Evolutionary conservation across 2,797 vertebrate genomes (phyloP).

Genomic region (Gallinago nigripennis): DNA sequence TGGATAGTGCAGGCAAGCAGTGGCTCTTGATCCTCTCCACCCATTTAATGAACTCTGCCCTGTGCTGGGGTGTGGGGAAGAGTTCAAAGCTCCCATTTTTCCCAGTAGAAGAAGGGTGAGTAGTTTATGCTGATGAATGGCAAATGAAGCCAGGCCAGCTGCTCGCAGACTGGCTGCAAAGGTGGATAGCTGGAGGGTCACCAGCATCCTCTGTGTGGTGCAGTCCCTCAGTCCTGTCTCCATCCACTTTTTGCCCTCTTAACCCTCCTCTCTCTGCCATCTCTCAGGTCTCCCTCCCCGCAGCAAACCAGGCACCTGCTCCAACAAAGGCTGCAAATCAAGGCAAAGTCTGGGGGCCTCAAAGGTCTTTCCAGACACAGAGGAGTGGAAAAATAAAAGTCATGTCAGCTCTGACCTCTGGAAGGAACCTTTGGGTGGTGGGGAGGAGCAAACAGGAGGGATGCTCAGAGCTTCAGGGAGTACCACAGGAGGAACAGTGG

Average conservation of each 20-base stretch:
- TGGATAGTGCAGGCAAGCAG: neutral
- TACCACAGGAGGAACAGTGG: accelerated
- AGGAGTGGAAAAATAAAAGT: neutral
- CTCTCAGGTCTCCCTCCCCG: neutral
- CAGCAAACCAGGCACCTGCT: neutral
- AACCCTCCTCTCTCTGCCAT: neutral
- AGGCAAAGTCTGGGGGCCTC: neutral
- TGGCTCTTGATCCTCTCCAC: neutral
- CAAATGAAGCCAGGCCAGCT: neutral
- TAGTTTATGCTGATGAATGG: neutral
- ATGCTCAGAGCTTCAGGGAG: neutral
- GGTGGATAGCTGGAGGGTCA: neutral
- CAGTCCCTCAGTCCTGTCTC: neutral
- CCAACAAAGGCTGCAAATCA: neutral
- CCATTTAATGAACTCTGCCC: neutral
- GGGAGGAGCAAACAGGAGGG: neutral
- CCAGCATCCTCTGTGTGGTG: neutral
- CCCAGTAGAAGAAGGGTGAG: neutral
- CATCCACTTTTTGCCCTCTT: neutral
- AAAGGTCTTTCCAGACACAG: neutral
- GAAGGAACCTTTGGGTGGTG: neutral
- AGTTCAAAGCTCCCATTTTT: neutral
- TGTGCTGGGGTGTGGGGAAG: neutral
- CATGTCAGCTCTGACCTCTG: neutral
- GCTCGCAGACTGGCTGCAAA: accelerated